Evolutionary conservation across 2,888 invertebrate species (phyloP), one percentile per base, ranked within the genome.

Genomic region (Encarsia formosa): DNA sequence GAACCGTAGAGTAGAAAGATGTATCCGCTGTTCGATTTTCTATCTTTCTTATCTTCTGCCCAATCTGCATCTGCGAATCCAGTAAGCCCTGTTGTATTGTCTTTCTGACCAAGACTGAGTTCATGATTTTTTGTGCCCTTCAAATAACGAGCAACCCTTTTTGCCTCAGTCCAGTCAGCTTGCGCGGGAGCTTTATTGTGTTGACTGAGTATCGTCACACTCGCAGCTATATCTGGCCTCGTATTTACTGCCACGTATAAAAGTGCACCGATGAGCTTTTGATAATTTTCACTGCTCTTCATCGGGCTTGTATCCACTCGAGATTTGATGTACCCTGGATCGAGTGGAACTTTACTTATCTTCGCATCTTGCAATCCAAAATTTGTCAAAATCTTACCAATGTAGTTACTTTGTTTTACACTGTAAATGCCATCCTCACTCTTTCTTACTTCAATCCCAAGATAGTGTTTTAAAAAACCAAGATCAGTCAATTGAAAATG

Each of bases 51-150:
- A 40, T 67, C 57, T 22, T 66, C 64, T 9, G 65, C 69, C 67
- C 66, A 70, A 53, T 63, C 61, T 37, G 68, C 68, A 52, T 70
- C 71, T 66, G 61, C 62, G 54, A 65, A 69, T 23, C 60, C 62
- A 16, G 41, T 34, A 5, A 57, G 24, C 55, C 52, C 43, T 24
- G 39, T 13, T 20, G 13, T 11, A 4, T 11, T 11, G 3, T 18
- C 5, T 34, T 13, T 2, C 2, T 41, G 20, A 50, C 49, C 54
- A 1, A 59, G 48, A 31, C 6, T 26, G 4, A 63, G 41, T 49
- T 58, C 55, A 8, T 40, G 38, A 18, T 57, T 18, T 29, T 24
- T 51, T 9, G 62, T 64, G 37, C 53, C 56, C 38, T 58, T 63
- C 22, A 65, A 44, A 24, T 65, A 66, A 20, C 59, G 51, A 1